Conservation (phyloP, 2,797 vertebrate genomes). For the Tenualosa thibaudeaui region DNA sequence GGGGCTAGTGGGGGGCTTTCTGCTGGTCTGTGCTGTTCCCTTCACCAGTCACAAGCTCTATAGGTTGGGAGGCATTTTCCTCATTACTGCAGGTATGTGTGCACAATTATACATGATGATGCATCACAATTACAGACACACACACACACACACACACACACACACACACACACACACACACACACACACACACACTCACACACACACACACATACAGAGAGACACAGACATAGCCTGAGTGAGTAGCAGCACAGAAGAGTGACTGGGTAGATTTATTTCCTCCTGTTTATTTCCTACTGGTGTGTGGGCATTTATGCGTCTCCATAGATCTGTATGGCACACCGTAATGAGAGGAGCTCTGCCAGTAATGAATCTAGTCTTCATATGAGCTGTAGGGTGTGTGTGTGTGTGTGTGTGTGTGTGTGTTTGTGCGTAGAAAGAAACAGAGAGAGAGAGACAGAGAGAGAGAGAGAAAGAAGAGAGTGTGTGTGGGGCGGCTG, state of each 20-base stretch:
- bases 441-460: slow-evolving; percentile 16
- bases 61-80: slow-evolving; percentile 79
- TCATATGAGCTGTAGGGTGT: not conserved
- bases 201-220: not conserved
- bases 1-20: slow-evolving; percentile 75
- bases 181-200: not conserved
- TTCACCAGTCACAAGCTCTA: slow-evolving; percentile 78
- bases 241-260: not conserved
- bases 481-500: not conserved
- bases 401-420: slow-evolving; percentile 16
- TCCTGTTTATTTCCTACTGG: too few species aligned
- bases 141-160: not conserved
- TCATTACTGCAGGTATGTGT: slow-evolving; percentile 79
- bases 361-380: not conserved
- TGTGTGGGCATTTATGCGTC: slow-evolving; percentile 9
- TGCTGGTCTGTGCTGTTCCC: slow-evolving; percentile 83
- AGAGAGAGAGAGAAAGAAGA: slow-evolving; percentile 26
- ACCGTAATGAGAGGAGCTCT: not conserved
- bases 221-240: not conserved
- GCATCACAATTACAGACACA: not conserved
- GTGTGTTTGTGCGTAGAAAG: not conserved
- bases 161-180: not conserved
- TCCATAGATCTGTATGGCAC: not conserved
- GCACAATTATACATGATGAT: not conserved
- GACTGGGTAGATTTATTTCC: not conserved